Conservation (phyloP, 2,797 vertebrate species). For the Dromococcyx pavoninus region DNA sequence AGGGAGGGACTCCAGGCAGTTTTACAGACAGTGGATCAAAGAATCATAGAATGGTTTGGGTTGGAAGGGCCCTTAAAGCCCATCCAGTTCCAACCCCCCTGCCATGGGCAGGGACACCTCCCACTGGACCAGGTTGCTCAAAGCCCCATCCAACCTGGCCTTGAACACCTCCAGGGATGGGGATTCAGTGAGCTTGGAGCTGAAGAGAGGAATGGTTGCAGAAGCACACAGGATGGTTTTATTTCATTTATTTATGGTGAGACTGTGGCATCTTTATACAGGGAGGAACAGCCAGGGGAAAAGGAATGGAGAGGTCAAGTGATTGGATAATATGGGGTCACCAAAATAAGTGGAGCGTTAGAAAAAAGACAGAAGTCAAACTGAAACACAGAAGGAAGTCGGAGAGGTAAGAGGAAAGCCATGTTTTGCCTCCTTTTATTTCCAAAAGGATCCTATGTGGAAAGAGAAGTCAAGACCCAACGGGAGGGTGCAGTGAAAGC, state of each 20-base stretch:
- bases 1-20: not conserved
- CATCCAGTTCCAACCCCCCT: too few species aligned
- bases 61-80: too few species aligned
- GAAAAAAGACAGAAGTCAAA: not conserved
- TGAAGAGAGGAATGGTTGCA: not conserved
- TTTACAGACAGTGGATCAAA: not conserved
- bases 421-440: not conserved
- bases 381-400: not conserved
- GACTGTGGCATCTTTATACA: not conserved
- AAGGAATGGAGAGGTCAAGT: not conserved
- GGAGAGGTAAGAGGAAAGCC: not conserved
- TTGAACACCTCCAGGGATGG: too few species aligned
- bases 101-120: too few species aligned
- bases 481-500: not conserved
- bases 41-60: too few species aligned
- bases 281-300: not conserved
- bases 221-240: not conserved
- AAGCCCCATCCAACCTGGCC: too few species aligned
- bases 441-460: not conserved
- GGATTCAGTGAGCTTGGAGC: not conserved
- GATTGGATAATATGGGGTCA: not conserved
- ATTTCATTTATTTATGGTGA: not conserved
- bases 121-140: too few species aligned
- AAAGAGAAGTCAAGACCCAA: not conserved
- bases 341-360: not conserved